phyloP scores from a whole-genome alignment of 2,113 vertebrate species.

The Gnathonemus echidnorhynchus region DNA sequence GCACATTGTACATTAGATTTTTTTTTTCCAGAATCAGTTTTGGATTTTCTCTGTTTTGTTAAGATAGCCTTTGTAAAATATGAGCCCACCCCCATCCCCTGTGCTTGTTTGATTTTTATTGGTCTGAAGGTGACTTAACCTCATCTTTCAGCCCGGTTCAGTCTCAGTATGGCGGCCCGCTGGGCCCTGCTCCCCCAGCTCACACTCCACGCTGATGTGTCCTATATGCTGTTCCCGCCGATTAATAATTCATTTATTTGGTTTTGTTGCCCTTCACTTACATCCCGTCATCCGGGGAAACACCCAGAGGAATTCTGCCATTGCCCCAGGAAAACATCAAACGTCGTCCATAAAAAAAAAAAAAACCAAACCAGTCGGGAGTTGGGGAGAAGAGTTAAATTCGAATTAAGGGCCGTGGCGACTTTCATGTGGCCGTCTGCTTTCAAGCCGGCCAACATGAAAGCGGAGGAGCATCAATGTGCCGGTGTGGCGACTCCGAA shows the following conservation, averaged over 20 bases:
- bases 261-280: neutral
- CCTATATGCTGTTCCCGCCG: neutral
- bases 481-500: conserved; percentile 32
- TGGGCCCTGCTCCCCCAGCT: neutral
- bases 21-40: neutral
- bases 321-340: conserved; percentile 20
- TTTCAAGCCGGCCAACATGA: conserved; percentile 54
- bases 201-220: neutral
- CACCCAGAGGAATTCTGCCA: conserved; percentile 25
- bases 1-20: neutral
- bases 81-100: neutral
- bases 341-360: conserved; percentile 22
- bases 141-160: neutral
- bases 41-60: neutral
- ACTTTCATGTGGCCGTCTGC: conserved; percentile 49
- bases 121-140: neutral
- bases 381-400: conserved; percentile 42
- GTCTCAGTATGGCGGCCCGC: neutral
- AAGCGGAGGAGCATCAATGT: conserved; percentile 53
- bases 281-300: neutral
- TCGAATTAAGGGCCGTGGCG: conserved; percentile 52
- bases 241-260: conserved; percentile 4
- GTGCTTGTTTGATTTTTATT: neutral
- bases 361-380: conserved; percentile 28
- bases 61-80: neutral